A percentile compares a stretch with the other conserved stretches of the same genome.
These are phyloP conservation scores for Prionailurus viverrinus DNA, from an alignment of 2,113 vertebrate genomes.

Conservation along the genomic window DNA sequence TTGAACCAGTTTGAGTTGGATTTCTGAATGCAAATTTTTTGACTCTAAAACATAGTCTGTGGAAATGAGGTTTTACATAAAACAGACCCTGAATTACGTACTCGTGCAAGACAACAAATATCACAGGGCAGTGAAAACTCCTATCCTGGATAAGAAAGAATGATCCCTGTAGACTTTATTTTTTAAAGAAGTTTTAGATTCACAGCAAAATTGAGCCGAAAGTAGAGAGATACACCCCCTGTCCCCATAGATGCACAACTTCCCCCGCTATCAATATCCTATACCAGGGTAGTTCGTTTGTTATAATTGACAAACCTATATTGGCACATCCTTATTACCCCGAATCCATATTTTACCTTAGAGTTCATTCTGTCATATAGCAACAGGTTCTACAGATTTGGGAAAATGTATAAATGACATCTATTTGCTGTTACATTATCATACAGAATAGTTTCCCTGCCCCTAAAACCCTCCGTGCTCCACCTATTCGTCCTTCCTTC, in stretches of 20 bases:
- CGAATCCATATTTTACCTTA: not conserved
- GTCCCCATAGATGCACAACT: not conserved
- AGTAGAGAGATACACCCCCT: not conserved
- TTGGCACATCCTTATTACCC: not conserved
- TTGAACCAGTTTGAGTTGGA: not conserved
- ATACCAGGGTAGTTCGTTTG: not conserved
- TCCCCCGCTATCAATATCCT: not conserved
- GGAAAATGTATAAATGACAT: not conserved
- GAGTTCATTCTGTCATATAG: not conserved
- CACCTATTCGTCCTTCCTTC: not conserved
- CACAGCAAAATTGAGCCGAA: not conserved
- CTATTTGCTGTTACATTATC: not conserved
- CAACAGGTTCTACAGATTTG: not conserved
- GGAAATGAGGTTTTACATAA: not conserved
- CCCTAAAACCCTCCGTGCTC: not conserved
- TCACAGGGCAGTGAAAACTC: not conserved
- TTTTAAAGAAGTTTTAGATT: slow-evolving; percentile 19
- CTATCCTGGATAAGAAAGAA: not conserved
- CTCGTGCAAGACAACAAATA: not conserved
- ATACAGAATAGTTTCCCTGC: not conserved
- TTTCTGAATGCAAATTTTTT: not conserved
- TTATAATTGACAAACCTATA: not conserved
- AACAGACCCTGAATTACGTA: not conserved
- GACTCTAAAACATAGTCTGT: not conserved
- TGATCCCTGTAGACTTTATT: not conserved